phyloP scores from a whole-genome alignment of 2,888 invertebrate genomes.

The Taenaris catops region DNA sequence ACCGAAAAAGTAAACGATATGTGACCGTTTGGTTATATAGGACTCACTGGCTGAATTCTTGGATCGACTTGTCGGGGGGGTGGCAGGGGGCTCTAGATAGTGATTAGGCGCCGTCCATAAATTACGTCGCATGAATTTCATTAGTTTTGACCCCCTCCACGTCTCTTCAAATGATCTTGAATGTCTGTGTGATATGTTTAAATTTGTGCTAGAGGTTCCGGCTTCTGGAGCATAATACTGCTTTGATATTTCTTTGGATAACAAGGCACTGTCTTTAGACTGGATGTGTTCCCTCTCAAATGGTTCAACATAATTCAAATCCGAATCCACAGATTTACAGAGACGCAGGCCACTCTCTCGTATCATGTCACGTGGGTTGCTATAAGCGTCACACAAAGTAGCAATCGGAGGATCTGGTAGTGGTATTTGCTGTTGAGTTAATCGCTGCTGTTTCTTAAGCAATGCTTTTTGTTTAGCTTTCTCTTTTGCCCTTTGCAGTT shows the following conservation, averaged over 20 bases:
- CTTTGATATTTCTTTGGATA: constrained; percentile 59
- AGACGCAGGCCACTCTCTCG: constrained; percentile 55
- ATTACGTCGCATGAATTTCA: no score
- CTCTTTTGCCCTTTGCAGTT: constrained; percentile 67
- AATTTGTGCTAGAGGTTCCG: constrained; percentile 40
- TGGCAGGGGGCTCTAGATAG: no score
- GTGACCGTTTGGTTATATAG: no score
- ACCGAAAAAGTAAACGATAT: no score
- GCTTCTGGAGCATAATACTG: constrained; percentile 54
- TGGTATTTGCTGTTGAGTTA: constrained; percentile 41
- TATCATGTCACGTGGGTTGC: constrained; percentile 66
- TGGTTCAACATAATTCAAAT: constrained; percentile 70
- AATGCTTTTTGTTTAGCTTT: constrained; percentile 67
- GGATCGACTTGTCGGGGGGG: no score
- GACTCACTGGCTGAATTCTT: no score
- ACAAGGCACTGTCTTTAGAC: constrained; percentile 66
- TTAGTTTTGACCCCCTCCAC: constrained; percentile 34
- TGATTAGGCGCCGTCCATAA: no score
- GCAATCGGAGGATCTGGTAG: constrained; percentile 37
- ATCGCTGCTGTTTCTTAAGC: constrained; percentile 63
- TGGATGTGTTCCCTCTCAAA: constrained; percentile 73
- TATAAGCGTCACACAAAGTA: constrained; percentile 67
- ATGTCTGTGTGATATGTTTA: constrained; percentile 44
- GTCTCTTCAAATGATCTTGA: constrained; percentile 49
- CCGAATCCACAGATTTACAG: constrained; percentile 71